Base-by-base conservation (phyloP, 2,113 vertebrate species). In the Callocephalon fimbriatum region DNA sequence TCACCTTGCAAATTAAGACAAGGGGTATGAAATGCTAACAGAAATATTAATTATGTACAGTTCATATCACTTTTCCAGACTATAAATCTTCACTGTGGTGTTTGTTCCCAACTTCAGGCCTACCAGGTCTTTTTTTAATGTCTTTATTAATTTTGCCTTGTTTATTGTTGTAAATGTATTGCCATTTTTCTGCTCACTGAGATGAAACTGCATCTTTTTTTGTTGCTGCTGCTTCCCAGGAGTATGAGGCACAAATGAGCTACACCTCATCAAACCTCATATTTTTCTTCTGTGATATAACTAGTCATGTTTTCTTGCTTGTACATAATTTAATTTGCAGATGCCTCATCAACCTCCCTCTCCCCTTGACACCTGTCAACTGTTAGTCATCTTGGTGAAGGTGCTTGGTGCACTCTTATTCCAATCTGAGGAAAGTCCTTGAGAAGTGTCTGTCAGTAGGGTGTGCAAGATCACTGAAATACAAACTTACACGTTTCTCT, bases 291-390 rank as follows among this genome's bases (percentile, higher is more conserved):
- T 37, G 7, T 45, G 56, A 67, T 82, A 77, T 35, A 86, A 50
- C 32, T 77, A 59, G 22, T 68, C 86, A n/a, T 74, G 38, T 74
- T 82, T 79, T 66, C 78, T 94, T 82, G 31, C 65, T 42, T 35
- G 65, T 84, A 84, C 61, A 83, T 97, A 84, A 95, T 93, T 92
- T 90, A 94, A 7, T 70, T 93, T 92, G 67, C 67, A 95, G 79
- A 83, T 59, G 29, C 42, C 62, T 93, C 86, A 76, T 50, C 87
- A 90, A 13, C 74, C 18, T 95, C 58, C 53, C 62, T 56, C 48
- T 94, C 76, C 89, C 85, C 70, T 70, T 72, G 76, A 70, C 42
- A 78, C 68, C 53, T 91, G 79, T 90, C 94, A 95, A 4, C 40
- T 42, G 20, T 88, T 70, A 94, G 88, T 95, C 80, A 85, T 72